Base-by-base conservation (phyloP, 2,888 invertebrate genomes). In the Doris montereyensis region DNA sequence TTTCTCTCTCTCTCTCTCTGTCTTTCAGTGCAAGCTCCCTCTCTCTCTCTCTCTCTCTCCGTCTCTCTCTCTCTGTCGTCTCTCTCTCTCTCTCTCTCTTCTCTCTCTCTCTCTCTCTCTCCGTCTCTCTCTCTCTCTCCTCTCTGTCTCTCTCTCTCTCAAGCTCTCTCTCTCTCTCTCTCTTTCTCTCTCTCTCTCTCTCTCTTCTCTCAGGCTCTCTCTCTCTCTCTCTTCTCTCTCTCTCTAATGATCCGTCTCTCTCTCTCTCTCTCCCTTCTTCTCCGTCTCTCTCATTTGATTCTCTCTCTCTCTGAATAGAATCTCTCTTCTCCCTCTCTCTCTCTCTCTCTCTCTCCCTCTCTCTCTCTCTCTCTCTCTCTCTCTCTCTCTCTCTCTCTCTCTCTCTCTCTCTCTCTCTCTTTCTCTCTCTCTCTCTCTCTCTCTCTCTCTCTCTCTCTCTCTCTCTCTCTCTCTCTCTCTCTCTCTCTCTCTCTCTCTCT, bases 281-380 rank as follows among this genome's bases (percentile, higher is more conserved):
- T 58, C 58, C 32, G 1, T 70, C 10, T 5, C 24, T 57, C 52
- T n/a, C 17, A 74, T 84, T 83, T 72, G 84, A 83, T 68, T 87
- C 86, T 76, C 85, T 84, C 79, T 85, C 79, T 73, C 86, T 87
- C 93, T 97, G 32, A 26, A 62, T n/a, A n/a, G n/a, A n/a, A n/a
- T n/a, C 3, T 28, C 2, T 34, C 13, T 10, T 17, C n/a, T 68
- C 24, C 30, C 17, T 13, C 10, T 70, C n/a, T 17, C 28, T n/a
- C n/a, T 28, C 68, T 24, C n/a, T 30, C 8, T 68, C 68, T 68
- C 30, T 68, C 68, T 68, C n/a, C 10, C 30, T 68, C 30, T 24
- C 57, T 68, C 3, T 17, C n/a, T 68, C 57, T 68, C n/a, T 8
- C 17, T 68, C 28, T 30, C n/a, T 24, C 68, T 62, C 30, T 28